Evolutionary conservation across 1,140 invertebrate genomes (phyloP), one percentile per base, ranked within the genome.

Genomic region (Nautilus pompilius): DNA sequence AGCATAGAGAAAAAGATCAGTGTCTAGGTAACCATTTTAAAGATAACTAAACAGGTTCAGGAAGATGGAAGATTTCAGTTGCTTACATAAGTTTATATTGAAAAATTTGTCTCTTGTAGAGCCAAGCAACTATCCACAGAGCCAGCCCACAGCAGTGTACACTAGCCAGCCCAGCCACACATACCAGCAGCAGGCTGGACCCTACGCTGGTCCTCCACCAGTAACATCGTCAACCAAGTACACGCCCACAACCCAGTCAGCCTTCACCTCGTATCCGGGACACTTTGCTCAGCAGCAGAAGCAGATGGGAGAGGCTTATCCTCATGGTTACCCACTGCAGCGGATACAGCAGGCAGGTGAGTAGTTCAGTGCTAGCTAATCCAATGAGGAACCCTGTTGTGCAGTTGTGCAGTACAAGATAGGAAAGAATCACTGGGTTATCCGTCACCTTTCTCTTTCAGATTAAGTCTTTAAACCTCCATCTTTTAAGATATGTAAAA

Each of bases 201-300:
- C 58, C 5, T 74, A 72, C 32, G 63, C 66, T n/a, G 70, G 69
- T 46, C 77, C 76, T 20, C 64, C 67, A 22, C 61, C 66, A 20
- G 65, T 67, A 17, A 79, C 79, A 61, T 78, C 78, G 51, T 30
- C 58, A 60, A 64, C 15, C 61, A 64, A 2, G 34, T 67, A 10
- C 51, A 62, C 28, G 29, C 66, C 33, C 2, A 17, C 49, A 53
- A 8, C 49, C 5, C 77, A 76, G 59, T 80, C 78, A 53, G 77
- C 79, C 15, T 80, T 80, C 66, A 72, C 70, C 5, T 69, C 76
- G 8, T 80, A 80, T 64, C 72, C 73, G 0, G 71, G 59, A 58
- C 76, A 74, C 26, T 80, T 74, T 60, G 60, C 70, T 13, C 63
- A 65, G 45, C 78, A 72, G 54, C 71, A 70, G 59, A 65, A 73